Conservation (phyloP, 2,888 invertebrate genomes). For the Noctua fimbriata region DNA sequence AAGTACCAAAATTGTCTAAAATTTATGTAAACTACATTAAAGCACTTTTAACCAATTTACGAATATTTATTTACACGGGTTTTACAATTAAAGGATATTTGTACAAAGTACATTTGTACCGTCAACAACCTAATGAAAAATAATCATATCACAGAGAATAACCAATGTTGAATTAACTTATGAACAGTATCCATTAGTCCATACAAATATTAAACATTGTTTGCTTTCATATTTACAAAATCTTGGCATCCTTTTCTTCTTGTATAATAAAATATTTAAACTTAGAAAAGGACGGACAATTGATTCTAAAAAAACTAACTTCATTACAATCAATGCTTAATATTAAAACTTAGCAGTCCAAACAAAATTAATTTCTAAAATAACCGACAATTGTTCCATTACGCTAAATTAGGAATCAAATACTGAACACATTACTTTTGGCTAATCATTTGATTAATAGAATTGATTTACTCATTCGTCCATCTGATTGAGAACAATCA, state of each 20-base stretch:
- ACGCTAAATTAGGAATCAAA: conserved; percentile 75
- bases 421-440: conserved; percentile 83
- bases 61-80: conserved; percentile 83
- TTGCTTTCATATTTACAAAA: conserved; percentile 51
- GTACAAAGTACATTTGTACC: conserved; percentile 73
- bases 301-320: conserved; percentile 47
- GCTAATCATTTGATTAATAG: conserved; percentile 74
- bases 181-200: conserved; percentile 51
- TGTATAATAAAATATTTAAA: conserved; percentile 54
- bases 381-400: conserved; percentile 61
- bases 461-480: conserved; percentile 59
- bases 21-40: conserved; percentile 47
- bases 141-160: conserved; percentile 87
- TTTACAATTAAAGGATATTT: conserved; percentile 68
- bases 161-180: conserved; percentile 76
- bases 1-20: conserved; percentile 7
- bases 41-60: conserved; percentile 74
- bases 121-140: conserved; percentile 78
- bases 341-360: conserved; percentile 35
- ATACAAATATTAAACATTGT: conserved; percentile 50
- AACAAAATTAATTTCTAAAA: conserved; percentile 61
- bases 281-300: conserved; percentile 69
- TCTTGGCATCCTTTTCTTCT: conserved; percentile 61
- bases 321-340: conserved; percentile 58
- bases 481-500: conserved; percentile 40